Percentiles rank a stretch among this genome's conserved stretches.
These are phyloP conservation scores for Myripristis murdjan DNA, from an alignment of 2,797 vertebrate species.

Conservation along the genomic window DNA sequence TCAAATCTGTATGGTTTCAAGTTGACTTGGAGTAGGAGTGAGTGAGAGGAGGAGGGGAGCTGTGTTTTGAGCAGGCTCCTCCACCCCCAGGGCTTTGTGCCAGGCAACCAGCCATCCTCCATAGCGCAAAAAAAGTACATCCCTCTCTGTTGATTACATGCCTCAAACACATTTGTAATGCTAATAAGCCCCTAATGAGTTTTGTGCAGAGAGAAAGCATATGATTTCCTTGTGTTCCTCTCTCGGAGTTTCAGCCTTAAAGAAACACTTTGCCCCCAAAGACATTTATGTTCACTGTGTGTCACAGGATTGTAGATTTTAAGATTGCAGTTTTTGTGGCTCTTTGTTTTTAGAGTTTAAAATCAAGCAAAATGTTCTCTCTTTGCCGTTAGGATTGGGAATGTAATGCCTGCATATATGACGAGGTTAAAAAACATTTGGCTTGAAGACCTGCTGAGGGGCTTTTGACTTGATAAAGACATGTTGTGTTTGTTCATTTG, in stretches of 20 bases:
- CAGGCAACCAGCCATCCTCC: background rate
- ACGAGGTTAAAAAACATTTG: slow-evolving; percentile 4
- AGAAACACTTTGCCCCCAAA: background rate
- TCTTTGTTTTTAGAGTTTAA: background rate
- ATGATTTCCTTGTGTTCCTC: background rate
- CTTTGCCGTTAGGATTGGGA: background rate
- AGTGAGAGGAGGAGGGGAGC: too few relatives aligned
- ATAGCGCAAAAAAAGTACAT: background rate
- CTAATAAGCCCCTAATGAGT: slow-evolving; percentile 17
- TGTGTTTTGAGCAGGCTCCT: background rate
- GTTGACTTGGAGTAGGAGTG: slow-evolving; percentile 14
- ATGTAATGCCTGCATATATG: background rate
- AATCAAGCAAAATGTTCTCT: background rate
- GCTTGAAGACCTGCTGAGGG: slow-evolving; percentile 47
- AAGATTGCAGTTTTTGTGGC: background rate
- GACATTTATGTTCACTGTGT: background rate
- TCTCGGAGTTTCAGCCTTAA: background rate
- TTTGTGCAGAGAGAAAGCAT: slow-evolving; percentile 2
- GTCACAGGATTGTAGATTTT: background rate
- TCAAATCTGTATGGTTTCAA: slow-evolving; percentile 16
- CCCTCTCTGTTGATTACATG: slow-evolving; percentile 12
- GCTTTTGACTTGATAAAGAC: slow-evolving; percentile 65
- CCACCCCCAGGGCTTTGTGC: background rate
- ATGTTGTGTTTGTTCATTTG: slow-evolving; percentile 67
- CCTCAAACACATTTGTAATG: slow-evolving; percentile 28